Evolutionary conservation across 53 echinoderm and acorn worm genomes (phyloP), one percentile per base, ranked within the genome.

Genomic region (Apostichopus leukothele): DNA sequence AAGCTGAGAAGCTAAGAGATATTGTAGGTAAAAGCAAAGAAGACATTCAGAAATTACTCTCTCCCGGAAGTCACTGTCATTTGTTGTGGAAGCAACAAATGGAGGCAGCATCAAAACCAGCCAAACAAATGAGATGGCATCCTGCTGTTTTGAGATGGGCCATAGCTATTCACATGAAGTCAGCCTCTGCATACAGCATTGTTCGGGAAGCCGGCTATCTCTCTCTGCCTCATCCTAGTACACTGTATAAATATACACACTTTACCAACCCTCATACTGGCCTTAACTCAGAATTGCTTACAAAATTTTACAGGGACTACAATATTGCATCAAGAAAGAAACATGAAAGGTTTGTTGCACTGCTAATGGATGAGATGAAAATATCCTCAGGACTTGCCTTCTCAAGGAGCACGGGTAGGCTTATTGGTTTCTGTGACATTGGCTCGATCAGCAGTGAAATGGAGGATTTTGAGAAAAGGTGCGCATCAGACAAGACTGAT

Each of bases 281-380:
- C 6, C 7, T 81, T 16, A 81, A 78, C 27, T 5, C 25, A 7
- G 83, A 81, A 53, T 20, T 81, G 13, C 22, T 81, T 4, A 12
- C 6, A 5, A 8, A 18, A 5, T 54, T 51, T n/a, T 9, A 79
- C 50, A 18, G 14, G 9, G 83, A 81, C 9, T 18, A 11, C 9
- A 54, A 81, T 51, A 18, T 54, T 6, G 5, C 6, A 1, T 13
- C 53, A 13, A n/a, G 12, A 18, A 11, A 50, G 3, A 57, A 54
- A 6, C 86, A 86, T 73, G 73, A 86, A 51, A 71, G 20, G 11
- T 7, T n/a, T 14, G 86, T 86, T 8, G 10, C 73, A 4, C 71
- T 86, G 4, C 14, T 86, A 18, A 16, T 73, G 12, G 86, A 86
- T 18, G 86, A 86, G 22, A 86, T 86, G 73, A 86, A 86, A 18